These are phyloP conservation scores for Tragelaphus eurycerus DNA, from an alignment of 2,797 vertebrate genomes.

Conservation along the genomic window DNA sequence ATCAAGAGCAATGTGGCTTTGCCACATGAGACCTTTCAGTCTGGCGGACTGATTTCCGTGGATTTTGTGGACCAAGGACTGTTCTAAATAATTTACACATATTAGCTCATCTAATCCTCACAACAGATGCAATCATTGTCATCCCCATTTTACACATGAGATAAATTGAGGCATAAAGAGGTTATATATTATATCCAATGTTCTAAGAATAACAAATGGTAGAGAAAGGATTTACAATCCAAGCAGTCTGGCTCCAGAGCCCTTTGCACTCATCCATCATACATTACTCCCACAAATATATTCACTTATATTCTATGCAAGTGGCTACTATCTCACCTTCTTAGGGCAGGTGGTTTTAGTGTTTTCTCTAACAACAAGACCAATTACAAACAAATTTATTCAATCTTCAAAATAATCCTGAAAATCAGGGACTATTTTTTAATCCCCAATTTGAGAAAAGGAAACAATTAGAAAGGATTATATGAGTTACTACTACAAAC, in stretches of 20 bases:
- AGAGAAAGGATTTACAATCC: not conserved
- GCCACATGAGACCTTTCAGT: too few relatives aligned
- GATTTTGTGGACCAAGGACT: not conserved
- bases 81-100: not conserved
- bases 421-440: not conserved
- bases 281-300: not conserved
- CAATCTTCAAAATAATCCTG: not conserved
- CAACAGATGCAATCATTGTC: not conserved
- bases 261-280: not conserved
- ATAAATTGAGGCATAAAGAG: not conserved
- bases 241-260: not conserved
- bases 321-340: not conserved
- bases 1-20: too few relatives aligned
- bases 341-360: not conserved
- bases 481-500: not conserved
- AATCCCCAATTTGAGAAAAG: not conserved
- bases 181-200: not conserved
- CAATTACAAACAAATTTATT: slow-evolving; percentile 27
- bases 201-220: not conserved
- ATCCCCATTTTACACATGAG: not conserved
- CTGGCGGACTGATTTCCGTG: too few relatives aligned
- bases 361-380: not conserved
- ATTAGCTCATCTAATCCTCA: slow-evolving; percentile 1
- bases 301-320: not conserved
- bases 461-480: not conserved